These are phyloP conservation scores for Rhincodon typus DNA, from an alignment of 2,797 vertebrate species.

Conservation along the genomic window DNA sequence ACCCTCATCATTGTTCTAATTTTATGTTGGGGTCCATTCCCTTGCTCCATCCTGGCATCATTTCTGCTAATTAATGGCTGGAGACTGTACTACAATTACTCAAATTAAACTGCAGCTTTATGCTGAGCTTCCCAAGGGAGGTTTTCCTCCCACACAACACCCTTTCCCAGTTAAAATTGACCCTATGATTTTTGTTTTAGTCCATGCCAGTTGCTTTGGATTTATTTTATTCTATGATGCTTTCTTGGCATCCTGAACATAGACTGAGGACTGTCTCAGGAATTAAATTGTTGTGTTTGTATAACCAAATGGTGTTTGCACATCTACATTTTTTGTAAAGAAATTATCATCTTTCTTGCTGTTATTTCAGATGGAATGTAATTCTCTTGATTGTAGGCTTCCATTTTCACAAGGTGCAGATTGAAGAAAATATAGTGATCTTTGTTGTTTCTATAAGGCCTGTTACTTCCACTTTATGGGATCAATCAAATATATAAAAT, in stretches of 20 bases:
- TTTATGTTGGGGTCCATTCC: neutral
- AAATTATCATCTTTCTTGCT: slow-evolving; percentile 16
- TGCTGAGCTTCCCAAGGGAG: neutral
- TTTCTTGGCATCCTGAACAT: neutral
- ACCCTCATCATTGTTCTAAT: neutral
- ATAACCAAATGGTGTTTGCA: neutral
- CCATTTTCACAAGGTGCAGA: neutral
- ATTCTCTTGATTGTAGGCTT: neutral
- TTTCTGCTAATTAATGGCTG: neutral
- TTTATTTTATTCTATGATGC: neutral
- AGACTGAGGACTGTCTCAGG: neutral
- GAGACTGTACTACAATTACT: neutral
- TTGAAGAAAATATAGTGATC: neutral
- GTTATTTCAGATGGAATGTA: slow-evolving; percentile 20
- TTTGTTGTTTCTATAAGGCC: neutral
- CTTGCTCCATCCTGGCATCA: neutral
- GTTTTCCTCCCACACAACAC: neutral
- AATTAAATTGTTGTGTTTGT: slow-evolving; percentile 22
- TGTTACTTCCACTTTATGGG: slow-evolving; percentile 19
- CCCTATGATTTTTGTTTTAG: neutral
- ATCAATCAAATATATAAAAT: neutral
- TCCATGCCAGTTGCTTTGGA: neutral
- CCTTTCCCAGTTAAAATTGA: neutral
- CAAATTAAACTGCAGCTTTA: neutral
- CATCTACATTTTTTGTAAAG: neutral